phyloP scores from a whole-genome alignment of 2,797 vertebrate genomes.

The Gambusia yucatana region DNA sequence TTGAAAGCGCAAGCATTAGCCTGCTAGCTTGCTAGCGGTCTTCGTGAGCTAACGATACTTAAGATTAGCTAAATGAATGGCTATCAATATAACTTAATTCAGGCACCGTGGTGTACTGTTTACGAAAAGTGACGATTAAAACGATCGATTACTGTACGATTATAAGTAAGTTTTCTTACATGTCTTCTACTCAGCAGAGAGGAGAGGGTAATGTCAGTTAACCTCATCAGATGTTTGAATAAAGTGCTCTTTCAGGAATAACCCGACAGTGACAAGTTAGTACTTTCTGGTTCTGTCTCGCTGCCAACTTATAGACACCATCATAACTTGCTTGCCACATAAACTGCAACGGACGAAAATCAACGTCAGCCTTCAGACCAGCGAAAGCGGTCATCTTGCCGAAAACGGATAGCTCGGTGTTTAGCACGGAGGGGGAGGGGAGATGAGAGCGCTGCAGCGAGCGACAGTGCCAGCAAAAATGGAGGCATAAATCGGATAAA shows the following conservation, averaged over 20 bases:
- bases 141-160: background rate
- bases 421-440: constrained; percentile 76
- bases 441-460: constrained; percentile 42
- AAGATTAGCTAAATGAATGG: constrained; percentile 14
- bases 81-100: constrained; percentile 6
- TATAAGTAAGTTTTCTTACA: constrained; percentile 15
- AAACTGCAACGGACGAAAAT: constrained; percentile 45
- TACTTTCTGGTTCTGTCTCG: background rate
- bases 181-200: constrained; percentile 18
- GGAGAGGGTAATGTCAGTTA: constrained; percentile 32
- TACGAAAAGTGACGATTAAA: background rate
- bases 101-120: background rate
- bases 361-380: constrained; percentile 54
- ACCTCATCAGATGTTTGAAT: constrained; percentile 32
- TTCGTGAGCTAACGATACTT: constrained; percentile 25
- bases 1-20: constrained; percentile 36
- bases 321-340: constrained; percentile 18
- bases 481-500: constrained; percentile 27
- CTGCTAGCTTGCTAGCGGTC: constrained; percentile 34
- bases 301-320: background rate
- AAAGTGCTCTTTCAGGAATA: constrained; percentile 25
- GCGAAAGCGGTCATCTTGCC: constrained; percentile 54
- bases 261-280: constrained; percentile 16
- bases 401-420: constrained; percentile 62
- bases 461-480: constrained; percentile 39